Base-by-base conservation (phyloP, 2,113 vertebrate species). In the Tricholaema leucomelas region DNA sequence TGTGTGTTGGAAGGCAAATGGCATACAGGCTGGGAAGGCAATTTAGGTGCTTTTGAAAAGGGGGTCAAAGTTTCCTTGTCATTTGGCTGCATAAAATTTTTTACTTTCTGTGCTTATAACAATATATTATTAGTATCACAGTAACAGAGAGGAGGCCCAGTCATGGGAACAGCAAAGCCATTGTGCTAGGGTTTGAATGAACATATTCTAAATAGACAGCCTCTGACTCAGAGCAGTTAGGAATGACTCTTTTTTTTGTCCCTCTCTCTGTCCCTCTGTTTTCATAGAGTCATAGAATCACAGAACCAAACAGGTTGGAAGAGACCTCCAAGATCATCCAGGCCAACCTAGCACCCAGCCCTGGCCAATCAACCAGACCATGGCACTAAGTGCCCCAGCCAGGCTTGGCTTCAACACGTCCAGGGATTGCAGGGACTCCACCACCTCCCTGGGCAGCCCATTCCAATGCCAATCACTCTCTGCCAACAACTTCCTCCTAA, bases 91-190 rank as follows among this genome's bases (percentile, higher is more conserved):
- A 93, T 72, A 87, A 72, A 86, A 91, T 31, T 63, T 87, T 86
- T 95, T 88, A 79, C 36, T 88, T 78, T 88, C 66, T 52, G 6
- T 87, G 64, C 44, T 92, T 90, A 76, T 79, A 86, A 67, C 17
- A 88, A 90, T 92, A 91, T 93, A 90, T 95, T 95, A 81, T 73
- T 95, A 93, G 94, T 87, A 93, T 81, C 87, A 75, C 23, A 73
- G 86, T 33, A 88, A 65, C 50, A 91, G 11, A 91, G 63, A 93
- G 59, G 31, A 91, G 55, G 50, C 55, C 50, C 36, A 95, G 70
- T 76, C 31, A 76, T 61, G 21, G 9, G 16, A 95, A 91, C 77
- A 93, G 88, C n/a, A 84, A 86, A 40, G 50, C 46, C 71, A 85
- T 88, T 94, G 88, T 95, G 50, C 25, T 76, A 33, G 25, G 10